These are phyloP conservation scores for Montipora efflorescens DNA, from an alignment of 64 coral and sea anemone species.

Conservation along the genomic window DNA sequence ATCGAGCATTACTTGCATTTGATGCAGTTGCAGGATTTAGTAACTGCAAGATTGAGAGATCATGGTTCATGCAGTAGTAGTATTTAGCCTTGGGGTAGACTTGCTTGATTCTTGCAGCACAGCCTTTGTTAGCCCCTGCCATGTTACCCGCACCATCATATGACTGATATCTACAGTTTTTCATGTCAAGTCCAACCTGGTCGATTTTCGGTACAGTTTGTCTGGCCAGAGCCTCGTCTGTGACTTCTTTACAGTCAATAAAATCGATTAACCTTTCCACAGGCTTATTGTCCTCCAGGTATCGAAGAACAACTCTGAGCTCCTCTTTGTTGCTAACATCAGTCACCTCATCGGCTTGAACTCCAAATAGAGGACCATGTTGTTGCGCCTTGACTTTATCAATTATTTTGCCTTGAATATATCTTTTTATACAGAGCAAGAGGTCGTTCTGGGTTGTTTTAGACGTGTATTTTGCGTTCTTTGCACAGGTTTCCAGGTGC, in stretches of 20 bases:
- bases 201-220: no score
- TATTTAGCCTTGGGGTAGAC: constrained; percentile 64
- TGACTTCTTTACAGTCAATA: constrained; percentile 23
- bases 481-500: constrained; percentile 61
- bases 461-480: constrained; percentile 71
- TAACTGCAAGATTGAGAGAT: constrained; percentile 66
- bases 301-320: constrained; percentile 36
- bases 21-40: constrained; percentile 52
- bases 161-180: no score
- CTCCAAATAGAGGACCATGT: no score
- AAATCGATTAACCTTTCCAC: constrained; percentile 48
- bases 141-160: no score
- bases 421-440: constrained; percentile 25
- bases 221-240: background rate
- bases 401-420: no score
- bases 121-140: constrained; percentile 51
- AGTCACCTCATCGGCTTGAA: constrained; percentile 46
- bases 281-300: constrained; percentile 33
- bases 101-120: constrained; percentile 52
- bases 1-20: constrained; percentile 59
- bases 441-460: constrained; percentile 76
- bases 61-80: constrained; percentile 70
- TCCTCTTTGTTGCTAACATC: constrained; percentile 43
- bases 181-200: no score
- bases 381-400: no score